Percentiles rank a stretch among this genome's conserved stretches.
phyloP scores from a whole-genome alignment of 92 coral and sea anemone genomes.

The Paramuricea clavata region DNA sequence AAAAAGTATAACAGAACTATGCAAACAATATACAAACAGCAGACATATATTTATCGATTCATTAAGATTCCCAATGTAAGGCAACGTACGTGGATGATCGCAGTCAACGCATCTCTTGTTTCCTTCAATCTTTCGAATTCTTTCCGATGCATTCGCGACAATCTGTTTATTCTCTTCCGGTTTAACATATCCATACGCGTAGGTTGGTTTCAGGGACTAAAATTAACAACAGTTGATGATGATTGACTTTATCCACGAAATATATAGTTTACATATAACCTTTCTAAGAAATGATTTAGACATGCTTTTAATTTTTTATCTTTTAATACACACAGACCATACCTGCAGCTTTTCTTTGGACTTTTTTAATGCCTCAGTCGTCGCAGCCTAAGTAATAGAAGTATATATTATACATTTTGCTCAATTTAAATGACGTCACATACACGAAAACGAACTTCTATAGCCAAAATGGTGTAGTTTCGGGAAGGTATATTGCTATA shows the following conservation, averaged over 20 bases:
- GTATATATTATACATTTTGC: neutral
- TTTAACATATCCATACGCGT: constrained; percentile 28
- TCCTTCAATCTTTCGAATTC: constrained; percentile 89
- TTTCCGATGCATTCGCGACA: constrained; percentile 84
- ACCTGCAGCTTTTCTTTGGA: constrained; percentile 98
- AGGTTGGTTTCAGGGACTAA: constrained; percentile 14
- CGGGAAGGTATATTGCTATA: too few relatives aligned
- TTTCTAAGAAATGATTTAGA: too few relatives aligned
- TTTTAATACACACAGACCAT: neutral
- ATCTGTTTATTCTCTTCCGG: constrained; percentile 66
- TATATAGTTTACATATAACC: too few relatives aligned
- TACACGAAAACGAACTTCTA: too few relatives aligned
- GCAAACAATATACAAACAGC: too few relatives aligned
- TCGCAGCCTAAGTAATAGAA: constrained; percentile 79
- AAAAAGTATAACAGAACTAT: too few relatives aligned
- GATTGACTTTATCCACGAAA: too few relatives aligned
- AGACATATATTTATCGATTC: too few relatives aligned
- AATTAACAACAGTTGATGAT: constrained; percentile 28
- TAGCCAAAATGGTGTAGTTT: too few relatives aligned
- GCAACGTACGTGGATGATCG: constrained; percentile 82
- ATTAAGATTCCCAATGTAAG: too few relatives aligned
- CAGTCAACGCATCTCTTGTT: constrained; percentile 97
- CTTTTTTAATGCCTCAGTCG: constrained; percentile 92
- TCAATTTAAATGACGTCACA: too few relatives aligned
- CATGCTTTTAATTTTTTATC: too few relatives aligned